Conservation (phyloP, 2,113 vertebrate genomes). For the Gadus chalcogrammus region DNA sequence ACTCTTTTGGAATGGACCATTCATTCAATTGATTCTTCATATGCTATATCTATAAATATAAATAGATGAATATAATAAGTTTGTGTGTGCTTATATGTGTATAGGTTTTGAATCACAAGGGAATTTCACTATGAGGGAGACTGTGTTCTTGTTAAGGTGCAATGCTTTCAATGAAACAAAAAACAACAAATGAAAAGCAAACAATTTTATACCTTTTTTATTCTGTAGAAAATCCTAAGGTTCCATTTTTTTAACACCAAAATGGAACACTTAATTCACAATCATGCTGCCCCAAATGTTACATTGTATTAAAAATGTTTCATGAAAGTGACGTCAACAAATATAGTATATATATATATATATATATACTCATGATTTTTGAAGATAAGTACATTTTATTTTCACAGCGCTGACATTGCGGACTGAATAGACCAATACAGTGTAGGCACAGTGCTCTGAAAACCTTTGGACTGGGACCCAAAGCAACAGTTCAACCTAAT, state of each 20-base stretch:
- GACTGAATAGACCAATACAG: conserved; percentile 15
- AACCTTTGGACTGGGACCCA: conserved; percentile 8
- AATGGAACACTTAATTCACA: conserved; percentile 71
- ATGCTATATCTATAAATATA: too few relatives aligned
- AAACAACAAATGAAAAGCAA: not conserved
- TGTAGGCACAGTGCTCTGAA: not conserved
- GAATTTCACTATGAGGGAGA: too few relatives aligned
- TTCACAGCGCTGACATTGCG: conserved; percentile 61
- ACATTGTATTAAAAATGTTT: conserved; percentile 48
- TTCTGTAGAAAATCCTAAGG: conserved; percentile 90
- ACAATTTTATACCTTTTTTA: conserved; percentile 63
- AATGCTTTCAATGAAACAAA: not conserved
- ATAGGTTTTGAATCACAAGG: not conserved
- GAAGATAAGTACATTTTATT: conserved; percentile 71
- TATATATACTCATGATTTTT: conserved; percentile 35
- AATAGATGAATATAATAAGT: too few relatives aligned
- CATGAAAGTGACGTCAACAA: conserved; percentile 51
- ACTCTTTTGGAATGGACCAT: too few relatives aligned
- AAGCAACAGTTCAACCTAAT: not conserved
- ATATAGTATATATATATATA: conserved; percentile 26
- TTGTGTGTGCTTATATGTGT: not conserved
- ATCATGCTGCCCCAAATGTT: conserved; percentile 81
- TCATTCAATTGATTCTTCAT: too few relatives aligned
- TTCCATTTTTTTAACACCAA: conserved; percentile 56
- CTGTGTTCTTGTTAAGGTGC: too few relatives aligned